Evolutionary conservation across 1,140 invertebrate genomes (phyloP).

Genomic region (Diachasmimorpha longicaudata): DNA sequence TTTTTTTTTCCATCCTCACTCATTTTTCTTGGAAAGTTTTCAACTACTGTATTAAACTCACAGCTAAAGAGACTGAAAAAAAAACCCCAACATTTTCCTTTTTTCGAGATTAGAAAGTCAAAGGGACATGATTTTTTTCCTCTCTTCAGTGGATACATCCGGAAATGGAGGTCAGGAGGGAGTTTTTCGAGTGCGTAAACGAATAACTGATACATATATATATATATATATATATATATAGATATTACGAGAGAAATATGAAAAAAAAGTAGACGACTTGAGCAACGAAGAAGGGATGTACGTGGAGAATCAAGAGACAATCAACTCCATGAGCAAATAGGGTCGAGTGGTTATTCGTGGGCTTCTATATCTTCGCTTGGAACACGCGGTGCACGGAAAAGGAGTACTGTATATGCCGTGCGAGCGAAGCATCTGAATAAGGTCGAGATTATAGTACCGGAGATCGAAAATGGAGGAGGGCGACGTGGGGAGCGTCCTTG

Average conservation of each 20-base stretch:
- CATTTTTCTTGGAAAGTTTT: not conserved
- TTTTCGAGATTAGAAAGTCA: too few relatives aligned
- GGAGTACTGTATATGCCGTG: not conserved
- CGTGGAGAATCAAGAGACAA: constrained; percentile 24
- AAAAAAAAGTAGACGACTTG: not conserved
- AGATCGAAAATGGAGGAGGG: constrained; percentile 10
- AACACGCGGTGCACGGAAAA: not conserved
- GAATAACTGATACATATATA: not conserved
- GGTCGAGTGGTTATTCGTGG: constrained; percentile 29
- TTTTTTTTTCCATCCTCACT: not conserved
- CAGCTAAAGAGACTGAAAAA: not conserved
- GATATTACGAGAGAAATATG: not conserved
- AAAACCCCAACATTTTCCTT: too few relatives aligned
- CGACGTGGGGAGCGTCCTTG: not conserved
- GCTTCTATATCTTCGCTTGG: not conserved
- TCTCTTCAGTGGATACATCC: not conserved
- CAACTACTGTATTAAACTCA: not conserved
- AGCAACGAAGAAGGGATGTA: not conserved
- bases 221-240: too few relatives aligned
- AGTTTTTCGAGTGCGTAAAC: not conserved
- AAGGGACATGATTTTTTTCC: too few relatives aligned
- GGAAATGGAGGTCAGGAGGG: not conserved
- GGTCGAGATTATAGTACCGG: constrained; percentile 29
- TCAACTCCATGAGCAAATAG: constrained; percentile 25
- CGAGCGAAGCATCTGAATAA: constrained; percentile 29